These are phyloP conservation scores for Lepus townsendii DNA, from an alignment of 2,797 vertebrate genomes.

Conservation along the genomic window DNA sequence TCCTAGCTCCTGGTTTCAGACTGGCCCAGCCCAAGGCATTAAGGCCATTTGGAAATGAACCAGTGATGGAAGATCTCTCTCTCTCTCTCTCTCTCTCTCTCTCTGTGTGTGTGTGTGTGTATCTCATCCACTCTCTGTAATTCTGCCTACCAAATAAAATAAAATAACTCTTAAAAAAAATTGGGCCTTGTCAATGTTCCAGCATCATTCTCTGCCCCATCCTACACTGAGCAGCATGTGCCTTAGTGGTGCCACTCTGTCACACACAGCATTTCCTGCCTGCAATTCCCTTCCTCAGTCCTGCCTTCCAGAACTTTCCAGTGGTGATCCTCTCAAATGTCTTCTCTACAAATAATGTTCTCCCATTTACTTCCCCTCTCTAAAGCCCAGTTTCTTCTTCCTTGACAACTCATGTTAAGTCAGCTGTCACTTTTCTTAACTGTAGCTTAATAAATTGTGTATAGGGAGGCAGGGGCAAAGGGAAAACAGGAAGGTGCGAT, in stretches of 20 bases:
- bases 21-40: no score
- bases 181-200: neutral
- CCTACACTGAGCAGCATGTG: accelerated
- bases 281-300: neutral
- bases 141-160: no score
- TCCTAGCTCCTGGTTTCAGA: no score
- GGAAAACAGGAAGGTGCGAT: neutral
- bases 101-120: no score
- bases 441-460: neutral
- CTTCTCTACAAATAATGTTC: slow-evolving; percentile 29
- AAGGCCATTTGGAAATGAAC: no score
- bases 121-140: no score
- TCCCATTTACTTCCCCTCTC: neutral
- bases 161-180: neutral
- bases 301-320: neutral
- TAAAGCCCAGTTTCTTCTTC: neutral
- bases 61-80: no score
- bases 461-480: neutral
- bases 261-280: neutral
- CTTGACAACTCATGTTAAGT: neutral
- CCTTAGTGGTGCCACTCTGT: neutral
- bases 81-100: no score
- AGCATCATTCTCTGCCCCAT: neutral
- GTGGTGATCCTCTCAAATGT: neutral
- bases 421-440: neutral